Conservation (phyloP, 2,797 vertebrate species). For the Coregonus suidteri region DNA sequence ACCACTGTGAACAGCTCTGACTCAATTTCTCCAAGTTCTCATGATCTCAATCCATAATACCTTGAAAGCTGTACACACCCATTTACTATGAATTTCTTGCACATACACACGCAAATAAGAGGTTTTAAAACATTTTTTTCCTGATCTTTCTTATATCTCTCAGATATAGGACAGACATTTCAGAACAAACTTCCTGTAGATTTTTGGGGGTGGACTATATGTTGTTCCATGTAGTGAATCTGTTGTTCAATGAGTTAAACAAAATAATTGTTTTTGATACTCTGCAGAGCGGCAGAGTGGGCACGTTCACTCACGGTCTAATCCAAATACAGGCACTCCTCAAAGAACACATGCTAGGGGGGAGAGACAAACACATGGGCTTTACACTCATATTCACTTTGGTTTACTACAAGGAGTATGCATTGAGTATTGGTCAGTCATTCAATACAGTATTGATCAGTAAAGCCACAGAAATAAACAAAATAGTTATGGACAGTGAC, state of each 20-base stretch:
- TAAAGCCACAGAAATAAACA: no score
- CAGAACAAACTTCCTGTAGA: no score
- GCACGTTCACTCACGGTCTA: no score
- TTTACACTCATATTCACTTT: background rate
- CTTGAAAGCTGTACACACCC: background rate
- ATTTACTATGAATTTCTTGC: background rate
- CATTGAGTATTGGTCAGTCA: background rate
- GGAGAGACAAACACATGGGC: conserved; percentile 12
- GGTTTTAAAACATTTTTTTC: no score
- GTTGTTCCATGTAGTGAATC: no score
- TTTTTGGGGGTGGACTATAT: no score
- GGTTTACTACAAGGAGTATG: background rate
- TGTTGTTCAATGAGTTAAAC: no score
- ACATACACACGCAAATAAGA: background rate
- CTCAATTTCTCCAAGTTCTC: background rate
- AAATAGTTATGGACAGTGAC: no score
- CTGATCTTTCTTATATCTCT: no score
- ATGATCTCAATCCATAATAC: background rate
- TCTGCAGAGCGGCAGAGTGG: no score
- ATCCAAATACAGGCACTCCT: conserved; percentile 92
- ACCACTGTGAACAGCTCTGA: background rate
- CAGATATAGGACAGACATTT: no score
- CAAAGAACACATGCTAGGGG: conserved; percentile 93
- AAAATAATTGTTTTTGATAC: no score
- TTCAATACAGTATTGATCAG: background rate